Percentiles rank a stretch among this genome's conserved stretches.
Evolutionary conservation across 1,140 invertebrate genomes (phyloP).

Genomic region (Ladona fulva): DNA sequence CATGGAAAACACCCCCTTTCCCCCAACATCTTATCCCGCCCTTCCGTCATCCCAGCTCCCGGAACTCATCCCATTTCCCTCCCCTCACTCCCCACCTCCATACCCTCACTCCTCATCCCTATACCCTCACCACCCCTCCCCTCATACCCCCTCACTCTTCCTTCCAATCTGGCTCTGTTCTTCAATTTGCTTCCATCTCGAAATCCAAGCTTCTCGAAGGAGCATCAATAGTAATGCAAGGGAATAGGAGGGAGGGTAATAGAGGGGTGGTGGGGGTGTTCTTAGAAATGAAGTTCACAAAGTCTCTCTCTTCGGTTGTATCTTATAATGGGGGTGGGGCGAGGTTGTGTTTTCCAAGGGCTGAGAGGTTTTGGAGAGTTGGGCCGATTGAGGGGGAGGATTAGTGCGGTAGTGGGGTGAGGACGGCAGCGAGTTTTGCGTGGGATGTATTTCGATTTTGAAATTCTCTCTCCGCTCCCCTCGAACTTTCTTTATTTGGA

Average conservation of each 20-base stretch:
- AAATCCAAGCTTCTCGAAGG: conserved; percentile 1
- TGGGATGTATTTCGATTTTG: not conserved
- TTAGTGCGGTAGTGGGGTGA: not conserved
- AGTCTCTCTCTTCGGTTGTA: not conserved
- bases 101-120: not conserved
- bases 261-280: not conserved
- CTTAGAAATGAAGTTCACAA: conserved; percentile 3
- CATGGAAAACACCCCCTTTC: not conserved
- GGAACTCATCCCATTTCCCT: not conserved
- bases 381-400: too few species aligned
- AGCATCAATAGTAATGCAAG: conserved; percentile 1
- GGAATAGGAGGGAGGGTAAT: not conserved
- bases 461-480: too few species aligned
- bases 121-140: not conserved
- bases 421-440: not conserved
- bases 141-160: not conserved
- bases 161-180: not conserved
- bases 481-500: too few species aligned
- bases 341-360: not conserved
- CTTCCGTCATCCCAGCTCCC: not conserved
- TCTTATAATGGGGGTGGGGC: not conserved
- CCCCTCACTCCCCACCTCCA: not conserved
- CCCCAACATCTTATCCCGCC: not conserved
- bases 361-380: too few species aligned
- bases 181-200: not conserved